Conservation (phyloP, 1,140 invertebrate species). For the Ceratitis capitata region DNA sequence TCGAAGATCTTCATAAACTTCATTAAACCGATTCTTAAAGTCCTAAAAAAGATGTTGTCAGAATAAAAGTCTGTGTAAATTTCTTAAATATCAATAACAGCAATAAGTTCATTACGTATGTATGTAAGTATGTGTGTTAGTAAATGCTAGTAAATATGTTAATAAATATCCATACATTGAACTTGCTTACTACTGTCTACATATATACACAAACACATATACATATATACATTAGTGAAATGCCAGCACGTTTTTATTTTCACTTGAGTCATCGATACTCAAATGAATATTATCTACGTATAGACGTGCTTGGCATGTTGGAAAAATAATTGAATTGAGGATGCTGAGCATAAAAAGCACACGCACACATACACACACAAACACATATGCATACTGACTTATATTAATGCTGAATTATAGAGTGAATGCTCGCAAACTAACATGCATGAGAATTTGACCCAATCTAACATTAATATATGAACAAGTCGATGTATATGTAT, state of each 20-base stretch:
- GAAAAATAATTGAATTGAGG: slow-evolving; percentile 4
- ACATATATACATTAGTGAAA: slow-evolving; percentile 12
- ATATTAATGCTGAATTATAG: background rate
- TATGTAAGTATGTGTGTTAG: too few relatives aligned
- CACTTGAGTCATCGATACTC: slow-evolving; percentile 24
- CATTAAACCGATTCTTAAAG: too few relatives aligned
- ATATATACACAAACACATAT: too few relatives aligned
- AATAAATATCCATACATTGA: too few relatives aligned
- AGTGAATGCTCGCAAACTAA: background rate
- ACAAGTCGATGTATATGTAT: background rate
- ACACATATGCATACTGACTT: background rate
- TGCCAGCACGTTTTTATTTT: slow-evolving; percentile 23
- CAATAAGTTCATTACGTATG: too few relatives aligned
- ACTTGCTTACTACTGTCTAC: too few relatives aligned
- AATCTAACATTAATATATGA: background rate
- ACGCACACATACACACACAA: background rate
- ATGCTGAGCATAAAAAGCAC: background rate
- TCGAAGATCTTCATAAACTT: too few relatives aligned
- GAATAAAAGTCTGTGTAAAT: too few relatives aligned
- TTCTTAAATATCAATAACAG: too few relatives aligned
- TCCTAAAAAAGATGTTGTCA: too few relatives aligned
- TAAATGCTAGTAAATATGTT: too few relatives aligned
- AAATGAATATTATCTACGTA: slow-evolving; percentile 20
- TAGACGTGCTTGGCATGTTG: slow-evolving; percentile 24
- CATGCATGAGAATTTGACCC: background rate